Evolutionary conservation across 1,140 invertebrate genomes (phyloP), one percentile per base, ranked within the genome.

Genomic region (Teleogryllus occipitalis): DNA sequence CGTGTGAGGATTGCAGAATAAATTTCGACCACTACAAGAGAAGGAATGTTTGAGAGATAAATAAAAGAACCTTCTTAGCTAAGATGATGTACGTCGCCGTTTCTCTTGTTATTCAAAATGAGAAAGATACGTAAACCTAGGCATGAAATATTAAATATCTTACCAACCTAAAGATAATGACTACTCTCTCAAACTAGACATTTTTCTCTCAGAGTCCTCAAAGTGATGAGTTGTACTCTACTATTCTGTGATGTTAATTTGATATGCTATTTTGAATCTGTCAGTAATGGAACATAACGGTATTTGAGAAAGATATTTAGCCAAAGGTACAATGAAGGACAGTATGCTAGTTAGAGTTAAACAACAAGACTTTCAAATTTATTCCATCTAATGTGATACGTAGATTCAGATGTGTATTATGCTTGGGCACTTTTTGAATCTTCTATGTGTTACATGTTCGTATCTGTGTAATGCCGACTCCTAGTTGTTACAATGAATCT

Each of bases 201-300:
- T 7, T 65, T 18, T 10, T 65, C 18, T 65, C 54, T 65, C 54
- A 14, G 54, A 65, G 54, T 65, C 54, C 10, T 18, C 18, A 18
- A 14, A 18, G 18, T 18, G 10, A 65, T 14, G 10, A 18, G 54
- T 65, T 65, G 54, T 65, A 14, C 54, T 65, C 18, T 10, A 65
- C 54, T 65, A 65, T 65, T 65, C 54, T 65, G 54, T 65, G 54
- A 65, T 65, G 54, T 14, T 65, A 65, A 65, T 65, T 65, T 65
- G 54, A 65, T 65, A 65, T 65, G 54, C 18, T 65, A 10, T 10
- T 54, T 65, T 65, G 10, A 18, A 2, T 65, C 54, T 65, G 54
- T 65, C 54, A 65, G 54, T 65, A 39, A 39, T 39, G 27, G 54
- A 3, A 65, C 2, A 14, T 65, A 65, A 65, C 0, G 54, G 18